Conservation (phyloP, 2,113 vertebrate genomes). For the Psammodynastes pulverulentus region DNA sequence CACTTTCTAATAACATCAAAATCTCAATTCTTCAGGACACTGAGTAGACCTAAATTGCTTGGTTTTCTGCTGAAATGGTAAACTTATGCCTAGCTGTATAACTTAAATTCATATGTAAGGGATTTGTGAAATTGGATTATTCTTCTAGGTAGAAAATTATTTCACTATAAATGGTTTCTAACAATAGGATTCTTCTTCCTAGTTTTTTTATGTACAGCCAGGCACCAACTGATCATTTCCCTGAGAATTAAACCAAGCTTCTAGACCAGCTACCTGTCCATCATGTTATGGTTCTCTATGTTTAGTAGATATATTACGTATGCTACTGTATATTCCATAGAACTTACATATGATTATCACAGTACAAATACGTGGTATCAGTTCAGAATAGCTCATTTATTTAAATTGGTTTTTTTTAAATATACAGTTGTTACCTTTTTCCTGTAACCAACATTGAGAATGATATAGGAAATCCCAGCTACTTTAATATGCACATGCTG, state of each 20-base stretch:
- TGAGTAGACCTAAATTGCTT: background rate
- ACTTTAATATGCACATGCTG: background rate
- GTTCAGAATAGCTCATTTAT: background rate
- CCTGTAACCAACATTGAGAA: background rate
- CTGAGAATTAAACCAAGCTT: constrained; percentile 6
- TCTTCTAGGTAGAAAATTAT: background rate
- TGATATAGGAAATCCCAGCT: background rate
- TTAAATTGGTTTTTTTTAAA: background rate
- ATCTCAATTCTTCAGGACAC: background rate
- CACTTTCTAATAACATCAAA: background rate
- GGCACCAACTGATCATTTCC: background rate
- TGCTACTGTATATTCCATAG: constrained; percentile 7
- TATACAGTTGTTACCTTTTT: background rate
- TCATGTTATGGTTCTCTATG: background rate
- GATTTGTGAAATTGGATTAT: background rate
- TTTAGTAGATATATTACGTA: constrained; percentile 17
- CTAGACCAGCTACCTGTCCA: constrained; percentile 41
- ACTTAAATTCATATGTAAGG: background rate
- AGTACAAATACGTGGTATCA: background rate
- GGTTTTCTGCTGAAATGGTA: background rate
- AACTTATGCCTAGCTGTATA: background rate
- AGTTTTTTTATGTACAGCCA: background rate
- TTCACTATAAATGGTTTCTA: background rate
- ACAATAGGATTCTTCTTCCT: background rate
- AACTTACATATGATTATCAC: constrained; percentile 21